Percentiles rank a stretch among this genome's conserved stretches.
These are phyloP conservation scores for Molanna angustata DNA, from an alignment of 2,888 invertebrate genomes.

Conservation along the genomic window DNA sequence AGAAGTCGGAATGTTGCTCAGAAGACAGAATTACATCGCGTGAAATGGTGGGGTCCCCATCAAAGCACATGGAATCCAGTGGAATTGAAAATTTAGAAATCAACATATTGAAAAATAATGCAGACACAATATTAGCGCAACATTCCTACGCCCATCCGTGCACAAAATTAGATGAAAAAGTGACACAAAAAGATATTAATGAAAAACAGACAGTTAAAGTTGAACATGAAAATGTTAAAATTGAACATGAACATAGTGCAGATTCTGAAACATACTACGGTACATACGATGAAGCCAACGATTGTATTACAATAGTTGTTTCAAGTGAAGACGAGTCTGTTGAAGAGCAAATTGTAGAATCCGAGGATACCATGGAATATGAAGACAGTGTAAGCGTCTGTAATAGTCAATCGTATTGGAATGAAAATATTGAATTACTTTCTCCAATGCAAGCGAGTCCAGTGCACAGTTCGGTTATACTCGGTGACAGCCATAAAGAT, in stretches of 20 bases:
- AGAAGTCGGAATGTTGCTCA: slow-evolving; percentile 48
- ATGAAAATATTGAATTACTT: slow-evolving; percentile 36
- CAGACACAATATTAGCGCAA: slow-evolving; percentile 51
- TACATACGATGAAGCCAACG: slow-evolving; percentile 68
- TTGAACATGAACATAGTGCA: too few species aligned
- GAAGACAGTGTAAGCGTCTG: slow-evolving; percentile 4
- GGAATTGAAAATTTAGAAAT: slow-evolving; percentile 54
- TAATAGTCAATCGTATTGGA: slow-evolving; percentile 9
- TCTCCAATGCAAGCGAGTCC: slow-evolving; percentile 44
- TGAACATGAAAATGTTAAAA: slow-evolving; percentile 32
- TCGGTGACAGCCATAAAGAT: slow-evolving; percentile 43
- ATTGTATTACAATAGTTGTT: slow-evolving; percentile 71
- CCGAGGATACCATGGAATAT: slow-evolving; percentile 10
- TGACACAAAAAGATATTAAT: slow-evolving; percentile 34
- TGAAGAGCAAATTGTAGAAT: slow-evolving; percentile 13
- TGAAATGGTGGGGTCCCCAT: slow-evolving; percentile 85
- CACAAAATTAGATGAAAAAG: slow-evolving; percentile 35
- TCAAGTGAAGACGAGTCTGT: slow-evolving; percentile 54
- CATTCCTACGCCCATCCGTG: slow-evolving; percentile 56
- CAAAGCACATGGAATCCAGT: slow-evolving; percentile 84
- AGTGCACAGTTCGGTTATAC: slow-evolving; percentile 41
- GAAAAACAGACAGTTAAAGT: slow-evolving; percentile 35
- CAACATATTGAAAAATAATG: slow-evolving; percentile 42
- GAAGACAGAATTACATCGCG: slow-evolving; percentile 48
- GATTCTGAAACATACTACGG: slow-evolving; percentile 65